Percentiles rank a stretch among this genome's conserved stretches.
These are phyloP conservation scores for Fabriciana adippe DNA, from an alignment of 2,888 invertebrate species.

Conservation along the genomic window DNA sequence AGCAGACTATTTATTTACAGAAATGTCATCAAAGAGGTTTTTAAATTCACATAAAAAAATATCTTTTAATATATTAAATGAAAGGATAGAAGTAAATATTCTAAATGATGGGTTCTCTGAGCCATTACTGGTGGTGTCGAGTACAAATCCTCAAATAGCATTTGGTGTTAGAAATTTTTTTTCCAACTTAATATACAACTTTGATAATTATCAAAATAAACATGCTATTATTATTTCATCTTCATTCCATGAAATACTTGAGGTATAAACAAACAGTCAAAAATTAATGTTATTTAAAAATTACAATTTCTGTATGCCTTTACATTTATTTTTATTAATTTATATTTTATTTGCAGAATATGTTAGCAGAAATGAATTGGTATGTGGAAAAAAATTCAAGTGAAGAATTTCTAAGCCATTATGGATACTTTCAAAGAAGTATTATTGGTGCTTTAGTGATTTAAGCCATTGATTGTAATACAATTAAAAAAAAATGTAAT, in stretches of 20 bases:
- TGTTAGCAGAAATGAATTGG: slow-evolving; percentile 2
- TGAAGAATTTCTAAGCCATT: slow-evolving; percentile 46
- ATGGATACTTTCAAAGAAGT: slow-evolving; percentile 58
- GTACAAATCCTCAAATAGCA: slow-evolving; percentile 51
- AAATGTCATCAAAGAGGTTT: slow-evolving; percentile 56
- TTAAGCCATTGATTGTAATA: neutral
- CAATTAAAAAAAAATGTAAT: neutral
- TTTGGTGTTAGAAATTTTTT: slow-evolving; percentile 61
- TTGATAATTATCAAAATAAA: slow-evolving; percentile 43
- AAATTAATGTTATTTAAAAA: no score
- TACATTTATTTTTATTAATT: neutral
- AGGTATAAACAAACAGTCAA: slow-evolving; percentile 47
- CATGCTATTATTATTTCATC: slow-evolving; percentile 50
- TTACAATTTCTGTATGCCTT: slow-evolving; percentile 32
- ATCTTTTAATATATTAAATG: slow-evolving; percentile 50
- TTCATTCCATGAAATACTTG: slow-evolving; percentile 44
- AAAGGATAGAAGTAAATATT: slow-evolving; percentile 53
- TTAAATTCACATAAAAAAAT: slow-evolving; percentile 51
- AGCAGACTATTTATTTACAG: slow-evolving; percentile 48
- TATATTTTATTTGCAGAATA: slow-evolving; percentile 14
- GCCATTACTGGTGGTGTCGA: slow-evolving; percentile 53
- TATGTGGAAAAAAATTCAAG: slow-evolving; percentile 28
- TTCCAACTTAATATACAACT: slow-evolving; percentile 53
- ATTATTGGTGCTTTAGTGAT: slow-evolving; percentile 38
- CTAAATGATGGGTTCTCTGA: slow-evolving; percentile 56